Base-by-base conservation (phyloP, 2,797 vertebrate genomes). In the Myripristis murdjan region DNA sequence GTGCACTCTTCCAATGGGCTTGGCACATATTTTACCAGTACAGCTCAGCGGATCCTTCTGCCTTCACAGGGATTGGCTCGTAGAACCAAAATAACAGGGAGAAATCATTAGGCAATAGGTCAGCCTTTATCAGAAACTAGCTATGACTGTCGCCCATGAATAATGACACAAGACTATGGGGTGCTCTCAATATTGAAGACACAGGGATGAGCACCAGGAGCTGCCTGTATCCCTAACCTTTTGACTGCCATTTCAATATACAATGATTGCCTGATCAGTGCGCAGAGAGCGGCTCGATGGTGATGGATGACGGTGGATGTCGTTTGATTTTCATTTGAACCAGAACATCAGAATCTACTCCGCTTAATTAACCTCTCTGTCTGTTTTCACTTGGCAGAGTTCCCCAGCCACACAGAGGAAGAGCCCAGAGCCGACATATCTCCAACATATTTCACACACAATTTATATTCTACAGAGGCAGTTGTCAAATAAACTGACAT, bases 281-380 rank as follows among this genome's bases (percentile, higher is more conserved):
- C 69, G 31, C 24, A 24, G 61, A 63, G 77, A 83, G 79, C 5
- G 33, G 31, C 80, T 64, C 5, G 73, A 84, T 80, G 54, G 73
- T 93, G 94, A 94, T 89, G 89, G 87, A 94, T 89, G 89, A 76
- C 12, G 14, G 63, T 74, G 85, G 81, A 77, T 88, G 88, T 91
- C 88, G 82, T 91, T 91, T 88, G 88, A 89, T 90, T 92, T 87
- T 79, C 77, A 84, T 78, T 89, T 87, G 81, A 91, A 87, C 75
- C 8, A 1, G 64, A 90, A 87, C 87, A 82, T 82, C 82, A 81
- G 77, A 88, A 91, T 88, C 79, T 85, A 89, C 91, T 89, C 65
- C 22, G 82, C 82, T 86, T 92, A 92, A 94, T 93, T 92, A 93
- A 91, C 85, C 90, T 86, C 85, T 81, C 84, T 80, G 86, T 86